Conservation (phyloP, 2,797 vertebrate genomes). For the Heterohyrax brucei region DNA sequence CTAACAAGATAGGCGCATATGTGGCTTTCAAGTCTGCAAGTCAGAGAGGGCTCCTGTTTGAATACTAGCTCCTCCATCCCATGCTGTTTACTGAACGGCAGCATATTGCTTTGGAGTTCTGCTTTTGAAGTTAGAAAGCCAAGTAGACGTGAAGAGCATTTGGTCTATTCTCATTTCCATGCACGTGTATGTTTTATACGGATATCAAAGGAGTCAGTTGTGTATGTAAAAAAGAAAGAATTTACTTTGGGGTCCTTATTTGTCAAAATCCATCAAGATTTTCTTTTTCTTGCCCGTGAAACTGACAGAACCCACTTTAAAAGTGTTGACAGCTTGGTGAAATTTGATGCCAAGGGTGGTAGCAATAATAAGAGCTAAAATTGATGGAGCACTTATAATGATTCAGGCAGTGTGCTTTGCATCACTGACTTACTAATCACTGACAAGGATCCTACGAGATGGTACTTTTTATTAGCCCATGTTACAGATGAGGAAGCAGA, state of each 20-base stretch:
- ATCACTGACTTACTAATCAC: background rate
- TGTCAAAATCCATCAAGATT: conserved; percentile 50
- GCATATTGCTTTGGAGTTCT: conserved; percentile 52
- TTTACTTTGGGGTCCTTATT: conserved; percentile 62
- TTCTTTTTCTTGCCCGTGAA: conserved; percentile 56
- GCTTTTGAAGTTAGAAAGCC: conserved; percentile 78
- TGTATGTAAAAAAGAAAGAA: conserved; percentile 60
- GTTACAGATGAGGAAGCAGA: conserved; percentile 25
- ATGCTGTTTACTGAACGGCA: background rate
- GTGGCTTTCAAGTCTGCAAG: background rate
- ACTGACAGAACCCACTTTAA: conserved; percentile 53
- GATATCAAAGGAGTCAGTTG: conserved; percentile 74
- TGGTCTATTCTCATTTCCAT: conserved; percentile 71
- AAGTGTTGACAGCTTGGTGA: conserved; percentile 16
- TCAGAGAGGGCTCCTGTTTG: background rate
- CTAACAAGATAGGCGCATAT: background rate
- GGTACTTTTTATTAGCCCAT: background rate
- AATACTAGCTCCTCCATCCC: background rate
- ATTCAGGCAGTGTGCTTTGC: background rate
- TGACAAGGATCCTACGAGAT: background rate
- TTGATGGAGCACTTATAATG: background rate
- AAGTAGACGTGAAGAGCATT: conserved; percentile 54
- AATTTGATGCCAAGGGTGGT: conserved; percentile 34
- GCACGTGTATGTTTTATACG: conserved; percentile 39
- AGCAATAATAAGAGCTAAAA: background rate